Evolutionary conservation across 2,888 invertebrate genomes (phyloP), one percentile per base, ranked within the genome.

Genomic region (Hydropsyche betteni): DNA sequence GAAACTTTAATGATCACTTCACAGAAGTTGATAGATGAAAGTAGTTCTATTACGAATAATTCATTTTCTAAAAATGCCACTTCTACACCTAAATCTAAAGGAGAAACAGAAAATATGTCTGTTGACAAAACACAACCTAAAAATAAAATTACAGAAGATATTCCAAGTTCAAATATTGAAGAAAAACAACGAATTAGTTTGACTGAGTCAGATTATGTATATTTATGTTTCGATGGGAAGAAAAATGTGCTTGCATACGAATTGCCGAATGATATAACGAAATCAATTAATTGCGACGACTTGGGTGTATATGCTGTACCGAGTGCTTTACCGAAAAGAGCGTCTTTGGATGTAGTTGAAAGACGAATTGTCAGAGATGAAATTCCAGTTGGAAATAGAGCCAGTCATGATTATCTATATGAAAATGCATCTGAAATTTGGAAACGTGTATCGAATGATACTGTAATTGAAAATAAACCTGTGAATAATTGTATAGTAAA

Each of bases 1-100:
- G 90, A 90, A 81, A 90, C 90, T 50, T 82, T 90, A 51, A 85
- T 89, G 79, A 82, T 87, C 7, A 86, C 86, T 50, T 52, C 70
- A 6, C 36, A 70, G 8, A 70, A 53, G 16, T 33, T 69, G 12
- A 69, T 53, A 50, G 69, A 52, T 12, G 51, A 69, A 4, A 69
- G 33, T 33, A 34, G 4, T 6, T 24, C 16, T 24, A 24, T 14
- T 16, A 16, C 16, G 16, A 33, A 64, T 4, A 36, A n/a, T 36
- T 34, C 64, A 5, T 10, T 34, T n/a, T 36, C 34, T 7, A 64
- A 64, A 36, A 36, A 5, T 36, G 34, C 64, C 0, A 64, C 64
- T 34, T 64, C 64, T 6, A 64, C 64, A 34, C 64, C 64, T 8
- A 64, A 64, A 64, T 64, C 64, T 1, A 64, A 64, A 5, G 8